These are phyloP conservation scores for Zaprionus nigranus DNA, from an alignment of 1,140 invertebrate species.

Conservation along the genomic window DNA sequence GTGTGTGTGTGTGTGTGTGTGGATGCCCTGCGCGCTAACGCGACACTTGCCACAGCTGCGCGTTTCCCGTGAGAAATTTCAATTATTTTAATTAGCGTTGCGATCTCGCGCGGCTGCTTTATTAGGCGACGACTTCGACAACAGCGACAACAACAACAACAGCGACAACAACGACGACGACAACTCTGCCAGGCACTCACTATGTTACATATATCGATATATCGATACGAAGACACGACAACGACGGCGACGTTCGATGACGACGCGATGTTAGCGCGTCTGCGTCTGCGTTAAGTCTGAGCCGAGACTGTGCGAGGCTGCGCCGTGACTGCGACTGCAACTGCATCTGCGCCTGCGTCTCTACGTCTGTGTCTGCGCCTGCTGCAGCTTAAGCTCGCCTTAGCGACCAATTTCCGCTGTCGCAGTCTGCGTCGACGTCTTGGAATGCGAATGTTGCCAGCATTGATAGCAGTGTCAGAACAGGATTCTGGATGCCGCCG, in stretches of 20 bases:
- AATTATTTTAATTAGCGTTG: slow-evolving; percentile 83
- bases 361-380: background rate
- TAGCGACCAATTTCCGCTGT: slow-evolving; percentile 69
- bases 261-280: slow-evolving; percentile 72
- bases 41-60: slow-evolving; percentile 62
- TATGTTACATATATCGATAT: background rate
- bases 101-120: slow-evolving; percentile 74
- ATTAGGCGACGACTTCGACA: slow-evolving; percentile 48
- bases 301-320: background rate
- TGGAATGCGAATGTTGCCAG: slow-evolving; percentile 62
- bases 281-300: slow-evolving; percentile 72
- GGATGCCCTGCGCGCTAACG: slow-evolving; percentile 62
- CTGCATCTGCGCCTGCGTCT: too few relatives aligned
- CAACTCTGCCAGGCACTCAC: slow-evolving; percentile 9
- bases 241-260: slow-evolving; percentile 42
- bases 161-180: background rate
- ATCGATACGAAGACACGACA: slow-evolving; percentile 16
- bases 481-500: slow-evolving; percentile 67
- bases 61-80: slow-evolving; percentile 83
- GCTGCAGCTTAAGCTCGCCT: slow-evolving; percentile 25
- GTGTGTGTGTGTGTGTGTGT: background rate
- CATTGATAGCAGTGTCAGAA: slow-evolving; percentile 75
- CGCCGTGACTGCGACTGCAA: background rate
- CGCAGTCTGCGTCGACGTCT: slow-evolving; percentile 19
- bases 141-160: slow-evolving; percentile 15